Evolutionary conservation across 1,140 invertebrate species (phyloP), one percentile per base, ranked within the genome.

Genomic region (Nylanderia fulva): DNA sequence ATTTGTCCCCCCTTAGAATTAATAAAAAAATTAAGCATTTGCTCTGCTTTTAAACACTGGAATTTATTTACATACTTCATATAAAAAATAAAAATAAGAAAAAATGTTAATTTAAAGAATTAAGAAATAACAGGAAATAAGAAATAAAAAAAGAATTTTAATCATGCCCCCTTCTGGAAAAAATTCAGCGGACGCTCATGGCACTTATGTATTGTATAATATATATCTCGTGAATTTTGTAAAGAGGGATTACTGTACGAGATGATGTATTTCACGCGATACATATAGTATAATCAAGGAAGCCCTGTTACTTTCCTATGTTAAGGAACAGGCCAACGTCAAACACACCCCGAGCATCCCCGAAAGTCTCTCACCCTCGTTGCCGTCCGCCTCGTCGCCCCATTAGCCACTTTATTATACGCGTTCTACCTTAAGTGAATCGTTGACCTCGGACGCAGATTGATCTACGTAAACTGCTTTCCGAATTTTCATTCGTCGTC

Each of bases 391-490:
- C 68, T 64, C 60, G 27, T 60, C 63, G 61, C 36, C 39, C 79
- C 69, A 84, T 85, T 87, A 88, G 76, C 88, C 86, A 87, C 85
- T 90, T 90, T 90, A 90, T 90, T 80, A 86, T 66, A 69, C 85
- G 80, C 68, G 85, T 79, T 72, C 58, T 76, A 79, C 89, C 88
- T 89, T 85, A 60, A 90, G 86, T 83, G 83, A 89, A 87, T 76
- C 88, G 60, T 74, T 89, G 85, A 90, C 83, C 88, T 61, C 61
- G 29, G 24, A 33, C 54, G 83, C 79, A 86, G 86, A 92, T 93
- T 91, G 92, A 93, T 93, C 92, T 90, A 90, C 85, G 87, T 90
- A 92, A 90, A 91, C 89, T 87, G 89, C 90, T 92, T 90, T 90
- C 75, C 91, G 84, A 92, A 93, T 93, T 93, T 92, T 92, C 91